Base-by-base conservation (phyloP, 2,888 invertebrate genomes). In the Drosophila sordidapex region DNA sequence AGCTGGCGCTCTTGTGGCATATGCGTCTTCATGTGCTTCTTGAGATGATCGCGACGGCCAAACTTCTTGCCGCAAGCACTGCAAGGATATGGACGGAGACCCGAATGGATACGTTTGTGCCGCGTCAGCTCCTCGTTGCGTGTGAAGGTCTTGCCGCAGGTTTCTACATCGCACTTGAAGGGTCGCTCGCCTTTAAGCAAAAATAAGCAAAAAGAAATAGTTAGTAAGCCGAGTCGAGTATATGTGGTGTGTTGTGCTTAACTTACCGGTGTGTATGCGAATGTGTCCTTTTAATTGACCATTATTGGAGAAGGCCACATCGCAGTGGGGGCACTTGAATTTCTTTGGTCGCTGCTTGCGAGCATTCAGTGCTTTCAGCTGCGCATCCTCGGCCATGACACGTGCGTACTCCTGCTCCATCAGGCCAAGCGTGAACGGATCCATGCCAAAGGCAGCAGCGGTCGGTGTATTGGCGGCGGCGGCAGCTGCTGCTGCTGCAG, bases 221-320 rank as follows among this genome's bases (percentile, higher is more conserved):
- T 83, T 27, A 89, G 82, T 71, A 43, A 46, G 36, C 6, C 62
- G 43, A 27, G 40, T 36, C 13, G 13, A 13, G 0, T 2, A 51
- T 27, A 2, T 13, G 0, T 7, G n/a, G 6, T 51, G n/a, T 11
- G 15, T 18, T 52, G 27, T n/a, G 5, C 15, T n/a, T 13, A 76
- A 91, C 93, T 93, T 92, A 93, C 97, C 98, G 43, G 98, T 98
- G 90, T 98, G 98, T 64, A 98, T 98, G 68, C 98, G 94, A n/a
- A 97, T 95, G 91, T 98, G 98, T 21, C 98, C 98, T 92, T 97
- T 97, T 0, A 98, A 94, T 86, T 98, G 98, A 0, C 98, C 98
- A 92, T 98, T 98, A 92, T 98, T 98, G n/a, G 97, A 97, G 92
- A 98, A 98, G 0, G 97, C 97, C 0, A 97, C 97, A 82, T 97